A percentile compares a stretch with the other conserved stretches of the same genome.
phyloP scores from a whole-genome alignment of 1,140 invertebrate genomes.

The Pseudomyrmex dendroicus region DNA sequence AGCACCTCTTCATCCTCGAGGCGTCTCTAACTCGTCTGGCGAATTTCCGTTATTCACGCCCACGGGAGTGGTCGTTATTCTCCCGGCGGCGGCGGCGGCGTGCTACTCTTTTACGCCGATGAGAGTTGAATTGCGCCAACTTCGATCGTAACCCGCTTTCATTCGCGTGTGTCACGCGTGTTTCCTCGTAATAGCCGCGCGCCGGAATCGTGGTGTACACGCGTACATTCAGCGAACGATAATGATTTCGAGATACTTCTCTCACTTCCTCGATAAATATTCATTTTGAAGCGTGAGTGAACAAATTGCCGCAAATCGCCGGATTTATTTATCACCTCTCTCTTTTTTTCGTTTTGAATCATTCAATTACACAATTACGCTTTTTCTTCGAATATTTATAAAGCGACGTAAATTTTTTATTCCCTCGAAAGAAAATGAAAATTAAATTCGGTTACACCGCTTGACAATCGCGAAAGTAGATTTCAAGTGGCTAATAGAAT shows the following conservation, averaged over 20 bases:
- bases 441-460: no score
- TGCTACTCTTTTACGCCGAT: constrained; percentile 57
- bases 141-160: constrained; percentile 53
- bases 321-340: constrained; percentile 1
- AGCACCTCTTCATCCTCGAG: constrained; percentile 51
- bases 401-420: no score
- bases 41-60: constrained; percentile 58
- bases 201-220: constrained; percentile 6
- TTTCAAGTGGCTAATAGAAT: no score
- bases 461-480: no score
- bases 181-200: constrained; percentile 26
- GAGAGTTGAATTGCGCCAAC: constrained; percentile 55
- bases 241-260: constrained; percentile 19
- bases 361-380: no score
- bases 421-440: no score
- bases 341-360: background rate
- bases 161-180: constrained; percentile 20
- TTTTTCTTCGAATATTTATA: no score
- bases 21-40: constrained; percentile 53
- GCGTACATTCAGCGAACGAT: background rate
- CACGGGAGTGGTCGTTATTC: constrained; percentile 56
- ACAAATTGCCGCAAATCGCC: background rate
- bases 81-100: constrained; percentile 13
- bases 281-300: background rate
- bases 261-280: constrained; percentile 10